phyloP scores from a whole-genome alignment of 2,888 invertebrate species.

The Eristalis pertinax region DNA sequence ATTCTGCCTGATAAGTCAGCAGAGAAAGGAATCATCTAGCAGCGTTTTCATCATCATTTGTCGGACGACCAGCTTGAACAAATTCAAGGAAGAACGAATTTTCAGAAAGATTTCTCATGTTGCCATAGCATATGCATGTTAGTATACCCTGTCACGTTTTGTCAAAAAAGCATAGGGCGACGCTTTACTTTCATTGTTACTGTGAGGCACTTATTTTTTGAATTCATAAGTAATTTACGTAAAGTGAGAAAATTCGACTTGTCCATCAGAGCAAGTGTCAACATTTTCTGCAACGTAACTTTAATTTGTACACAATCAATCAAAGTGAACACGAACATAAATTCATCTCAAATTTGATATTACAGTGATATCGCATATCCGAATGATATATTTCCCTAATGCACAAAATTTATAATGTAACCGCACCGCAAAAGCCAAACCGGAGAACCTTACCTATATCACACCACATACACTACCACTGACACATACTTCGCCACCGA shows the following conservation, averaged over 20 bases:
- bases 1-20: too few species aligned
- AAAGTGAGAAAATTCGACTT: neutral
- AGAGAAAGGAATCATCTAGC: too few species aligned
- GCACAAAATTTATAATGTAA: slow-evolving; percentile 67
- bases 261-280: neutral
- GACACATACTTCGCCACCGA: neutral
- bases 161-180: too few species aligned
- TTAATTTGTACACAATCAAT: slow-evolving; percentile 66
- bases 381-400: slow-evolving; percentile 67
- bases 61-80: too few species aligned
- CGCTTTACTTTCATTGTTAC: too few species aligned
- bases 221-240: too few species aligned
- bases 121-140: too few species aligned
- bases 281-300: slow-evolving; percentile 24
- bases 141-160: too few species aligned
- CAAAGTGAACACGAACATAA: slow-evolving; percentile 63
- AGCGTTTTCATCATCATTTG: too few species aligned
- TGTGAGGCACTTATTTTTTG: too few species aligned
- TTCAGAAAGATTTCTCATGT: too few species aligned
- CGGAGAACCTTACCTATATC: slow-evolving; percentile 50
- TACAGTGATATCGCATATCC: slow-evolving; percentile 57
- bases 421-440: slow-evolving; percentile 61
- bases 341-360: slow-evolving; percentile 69
- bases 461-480: slow-evolving; percentile 48
- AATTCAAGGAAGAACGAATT: too few species aligned